These are phyloP conservation scores for Pachyramphus minor DNA, from an alignment of 2,113 vertebrate species.

Conservation along the genomic window DNA sequence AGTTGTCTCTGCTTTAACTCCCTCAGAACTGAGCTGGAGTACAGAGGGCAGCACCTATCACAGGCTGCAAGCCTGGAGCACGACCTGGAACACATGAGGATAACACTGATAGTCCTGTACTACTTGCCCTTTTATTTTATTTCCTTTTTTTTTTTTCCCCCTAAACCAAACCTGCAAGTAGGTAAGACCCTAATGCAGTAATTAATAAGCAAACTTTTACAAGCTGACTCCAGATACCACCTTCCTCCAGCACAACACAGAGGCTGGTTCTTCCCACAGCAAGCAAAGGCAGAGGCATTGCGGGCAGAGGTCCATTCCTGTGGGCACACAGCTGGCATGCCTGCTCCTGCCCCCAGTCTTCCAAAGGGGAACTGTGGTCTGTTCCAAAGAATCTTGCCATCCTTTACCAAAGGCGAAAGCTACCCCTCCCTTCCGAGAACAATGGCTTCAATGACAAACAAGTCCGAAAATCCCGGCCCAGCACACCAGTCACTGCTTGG, in stretches of 20 bases:
- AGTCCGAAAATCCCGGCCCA: conserved; percentile 40
- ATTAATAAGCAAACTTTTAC: neutral
- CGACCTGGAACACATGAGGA: neutral
- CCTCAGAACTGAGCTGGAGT: neutral
- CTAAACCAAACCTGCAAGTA: neutral
- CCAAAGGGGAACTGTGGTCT: neutral
- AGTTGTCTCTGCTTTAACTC: neutral
- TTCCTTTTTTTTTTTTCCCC: neutral
- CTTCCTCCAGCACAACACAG: neutral
- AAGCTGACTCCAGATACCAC: neutral
- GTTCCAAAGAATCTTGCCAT: conserved; percentile 33
- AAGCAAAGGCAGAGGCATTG: conserved; percentile 12
- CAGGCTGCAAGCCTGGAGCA: neutral
- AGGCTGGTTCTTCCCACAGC: neutral
- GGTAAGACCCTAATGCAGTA: neutral
- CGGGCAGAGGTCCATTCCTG: conserved; percentile 12
- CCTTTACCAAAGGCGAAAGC: conserved; percentile 18
- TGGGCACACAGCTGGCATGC: conserved; percentile 16
- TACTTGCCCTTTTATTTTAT: neutral
- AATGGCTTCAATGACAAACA: neutral
- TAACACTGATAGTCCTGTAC: neutral
- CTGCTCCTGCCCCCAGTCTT: neutral
- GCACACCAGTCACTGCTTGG: conserved; percentile 86
- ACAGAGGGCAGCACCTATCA: neutral
- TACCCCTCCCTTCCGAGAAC: neutral